Conservation (phyloP, 2,797 vertebrate genomes). For the Melanotaenia boesemani region DNA sequence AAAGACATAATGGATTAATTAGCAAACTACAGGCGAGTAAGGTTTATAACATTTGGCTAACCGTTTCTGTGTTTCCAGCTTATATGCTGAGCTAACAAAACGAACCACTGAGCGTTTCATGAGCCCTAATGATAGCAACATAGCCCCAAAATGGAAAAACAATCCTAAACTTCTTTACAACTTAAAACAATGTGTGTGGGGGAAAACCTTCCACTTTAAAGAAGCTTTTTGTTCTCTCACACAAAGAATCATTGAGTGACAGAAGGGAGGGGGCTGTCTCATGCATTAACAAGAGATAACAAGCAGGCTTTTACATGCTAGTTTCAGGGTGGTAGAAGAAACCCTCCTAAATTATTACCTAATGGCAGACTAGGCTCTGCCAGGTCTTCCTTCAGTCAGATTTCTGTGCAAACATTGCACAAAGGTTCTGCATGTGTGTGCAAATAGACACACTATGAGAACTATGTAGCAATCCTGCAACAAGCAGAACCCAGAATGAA, state of each 20-base stretch:
- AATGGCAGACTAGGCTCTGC: neutral
- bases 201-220: slow-evolving; percentile 14
- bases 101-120: neutral
- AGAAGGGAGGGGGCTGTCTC: neutral
- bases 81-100: neutral
- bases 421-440: neutral
- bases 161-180: neutral
- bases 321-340: neutral
- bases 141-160: neutral
- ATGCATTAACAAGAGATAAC: neutral
- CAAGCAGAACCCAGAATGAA: neutral
- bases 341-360: neutral
- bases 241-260: neutral
- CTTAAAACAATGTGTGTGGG: neutral
- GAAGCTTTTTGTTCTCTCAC: slow-evolving; percentile 23
- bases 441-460: neutral
- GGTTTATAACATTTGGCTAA: neutral
- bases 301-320: neutral
- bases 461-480: neutral
- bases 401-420: neutral
- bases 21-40: neutral
- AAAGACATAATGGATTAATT: neutral
- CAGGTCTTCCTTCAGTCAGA: slow-evolving; percentile 13
- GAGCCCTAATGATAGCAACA: neutral
- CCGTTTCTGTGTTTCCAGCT: neutral